Conservation (phyloP, 2,113 vertebrate genomes). For the Pelecanoides urinatrix region DNA sequence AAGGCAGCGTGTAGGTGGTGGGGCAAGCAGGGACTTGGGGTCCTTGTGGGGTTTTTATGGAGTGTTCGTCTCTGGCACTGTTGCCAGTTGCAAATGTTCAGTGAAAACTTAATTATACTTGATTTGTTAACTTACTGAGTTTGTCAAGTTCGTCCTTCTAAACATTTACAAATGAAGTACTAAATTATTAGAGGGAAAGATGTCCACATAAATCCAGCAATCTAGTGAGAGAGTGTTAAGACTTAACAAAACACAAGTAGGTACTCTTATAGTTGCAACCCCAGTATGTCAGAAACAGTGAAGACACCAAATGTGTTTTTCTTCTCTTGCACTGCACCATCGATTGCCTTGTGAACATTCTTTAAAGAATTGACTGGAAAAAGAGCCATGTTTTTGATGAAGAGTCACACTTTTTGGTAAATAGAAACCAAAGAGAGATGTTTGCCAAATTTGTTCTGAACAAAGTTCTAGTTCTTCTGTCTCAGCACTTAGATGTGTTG, state of each 20-base stretch:
- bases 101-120: background rate
- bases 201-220: background rate
- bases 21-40: background rate
- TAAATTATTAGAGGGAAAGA: background rate
- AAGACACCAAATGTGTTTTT: background rate
- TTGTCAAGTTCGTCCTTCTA: background rate
- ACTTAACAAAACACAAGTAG: background rate
- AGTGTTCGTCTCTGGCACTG: background rate
- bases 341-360: background rate
- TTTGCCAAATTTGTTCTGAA: background rate
- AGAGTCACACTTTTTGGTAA: background rate
- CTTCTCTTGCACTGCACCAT: background rate
- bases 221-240: background rate
- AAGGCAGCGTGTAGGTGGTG: accelerated
- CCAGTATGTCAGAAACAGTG: background rate
- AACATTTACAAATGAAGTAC: background rate
- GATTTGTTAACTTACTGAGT: background rate
- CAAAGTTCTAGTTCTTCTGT: background rate
- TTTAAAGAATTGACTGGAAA: background rate
- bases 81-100: background rate
- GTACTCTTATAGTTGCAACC: background rate
- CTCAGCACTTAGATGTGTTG: background rate
- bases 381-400: background rate
- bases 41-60: background rate
- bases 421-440: background rate